A percentile compares a stretch with the other conserved stretches of the same genome.
phyloP scores from a whole-genome alignment of 2,797 vertebrate genomes.

The Sebastes oblongus region DNA sequence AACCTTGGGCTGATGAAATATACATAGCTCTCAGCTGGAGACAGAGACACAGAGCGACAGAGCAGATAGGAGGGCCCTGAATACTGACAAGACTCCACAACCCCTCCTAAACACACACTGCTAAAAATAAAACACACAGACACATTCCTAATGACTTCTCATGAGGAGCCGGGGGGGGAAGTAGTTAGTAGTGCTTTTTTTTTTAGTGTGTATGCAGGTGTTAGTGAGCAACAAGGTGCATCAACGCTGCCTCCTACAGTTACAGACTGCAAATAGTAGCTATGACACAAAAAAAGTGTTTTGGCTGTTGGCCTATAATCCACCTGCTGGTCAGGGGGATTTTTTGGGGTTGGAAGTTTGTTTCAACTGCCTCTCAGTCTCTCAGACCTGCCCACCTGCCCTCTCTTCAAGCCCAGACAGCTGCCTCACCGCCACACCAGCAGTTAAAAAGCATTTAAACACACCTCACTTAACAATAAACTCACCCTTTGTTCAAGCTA shows the following conservation, averaged over 20 bases:
- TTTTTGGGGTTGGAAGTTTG: slow-evolving; percentile 8
- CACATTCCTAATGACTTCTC: slow-evolving; percentile 68
- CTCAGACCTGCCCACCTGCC: slow-evolving; percentile 54
- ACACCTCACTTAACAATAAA: slow-evolving; percentile 63
- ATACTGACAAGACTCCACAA: slow-evolving; percentile 69
- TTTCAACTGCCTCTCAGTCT: slow-evolving; percentile 46
- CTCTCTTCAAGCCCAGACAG: slow-evolving; percentile 53
- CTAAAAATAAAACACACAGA: slow-evolving; percentile 75
- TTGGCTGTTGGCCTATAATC: slow-evolving; percentile 57
- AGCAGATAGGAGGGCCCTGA: slow-evolving; percentile 69
- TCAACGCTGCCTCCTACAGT: slow-evolving; percentile 30
- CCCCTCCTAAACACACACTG: slow-evolving; percentile 60
- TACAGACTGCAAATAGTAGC: slow-evolving; percentile 26
- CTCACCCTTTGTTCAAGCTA: slow-evolving; percentile 59
- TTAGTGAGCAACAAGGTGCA: slow-evolving; percentile 25
- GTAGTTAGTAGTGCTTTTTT: slow-evolving; percentile 20
- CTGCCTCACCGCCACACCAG: slow-evolving; percentile 24
- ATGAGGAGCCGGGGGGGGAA: slow-evolving; percentile 38
- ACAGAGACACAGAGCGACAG: slow-evolving; percentile 68
- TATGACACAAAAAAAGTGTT: slow-evolving; percentile 35
- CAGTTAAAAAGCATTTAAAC: slow-evolving; percentile 66
- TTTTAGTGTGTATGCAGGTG: slow-evolving; percentile 11
- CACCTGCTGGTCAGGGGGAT: slow-evolving; percentile 42
- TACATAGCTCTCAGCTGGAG: slow-evolving; percentile 79
- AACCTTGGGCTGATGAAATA: slow-evolving; percentile 81